Base-by-base conservation (phyloP, 2,888 invertebrate species). In the Tolmerus cingulatus region DNA sequence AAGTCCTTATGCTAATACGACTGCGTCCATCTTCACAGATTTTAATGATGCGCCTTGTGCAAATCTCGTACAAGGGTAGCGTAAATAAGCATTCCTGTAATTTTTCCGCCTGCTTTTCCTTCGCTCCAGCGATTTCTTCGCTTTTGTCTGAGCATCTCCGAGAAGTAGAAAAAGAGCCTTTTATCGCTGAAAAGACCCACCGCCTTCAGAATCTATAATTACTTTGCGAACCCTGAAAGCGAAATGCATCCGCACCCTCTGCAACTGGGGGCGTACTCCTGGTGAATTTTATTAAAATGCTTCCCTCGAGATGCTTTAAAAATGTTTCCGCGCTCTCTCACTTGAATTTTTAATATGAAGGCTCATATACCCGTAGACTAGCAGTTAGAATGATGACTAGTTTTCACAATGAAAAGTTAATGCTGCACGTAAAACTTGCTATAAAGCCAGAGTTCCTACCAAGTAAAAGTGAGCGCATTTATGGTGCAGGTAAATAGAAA, bases 141-240 rank as follows among this genome's bases (percentile, higher is more conserved):
- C n/a, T 66, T 76, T 76, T 76, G 76, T 40, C 76, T 34, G 40
- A 76, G 19, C 76, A 34, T 34, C 40, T 19, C 76, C 19, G 37
- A 19, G 34, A 76, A 40, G 37, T 23, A 12, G 19, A 66, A 66
- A 76, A 40, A 76, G n/a, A 27, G 74, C 16, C 40, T 37, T 76
- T 76, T 40, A 76, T 76, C 76, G 40, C n/a, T 34, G 37, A 76
- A 76, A 76, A 76, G 40, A 34, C 40, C 40, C 40, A 34, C 37
- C 76, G 40, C 76, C 76, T 76, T 76, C 76, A 76, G 76, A 76
- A 76, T 76, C 76, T 76, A 76, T 76, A 76, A 76, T 76, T 76
- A 76, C 76, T 76, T 66, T 76, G 76, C 34, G 76, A 76, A 37
- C 9, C n/a, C 37, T 40, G 76, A 76, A 76, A 76, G 66, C 2